Percentiles rank a stretch among this genome's conserved stretches.
Evolutionary conservation across 2,888 invertebrate species (phyloP).

Genomic region (Pachliopta kotzebuea): DNA sequence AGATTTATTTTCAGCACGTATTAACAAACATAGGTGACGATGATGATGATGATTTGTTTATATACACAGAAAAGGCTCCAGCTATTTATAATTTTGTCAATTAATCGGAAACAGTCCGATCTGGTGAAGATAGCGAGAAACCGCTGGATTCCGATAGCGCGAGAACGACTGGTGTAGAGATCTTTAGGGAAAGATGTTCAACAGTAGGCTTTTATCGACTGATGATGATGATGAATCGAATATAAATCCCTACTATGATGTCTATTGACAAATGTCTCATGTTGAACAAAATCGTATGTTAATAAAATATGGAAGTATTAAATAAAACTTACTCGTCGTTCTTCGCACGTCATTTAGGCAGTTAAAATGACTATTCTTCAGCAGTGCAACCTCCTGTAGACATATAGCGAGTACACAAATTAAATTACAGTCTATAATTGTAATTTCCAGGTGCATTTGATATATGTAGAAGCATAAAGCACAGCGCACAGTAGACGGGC

Average conservation of each 20-base stretch:
- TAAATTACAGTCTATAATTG: slow-evolving; percentile 15
- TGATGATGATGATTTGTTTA: not conserved
- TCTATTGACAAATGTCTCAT: not conserved
- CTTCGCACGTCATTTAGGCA: not conserved
- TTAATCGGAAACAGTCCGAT: too few relatives aligned
- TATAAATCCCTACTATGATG: not conserved
- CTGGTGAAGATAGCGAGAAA: too few relatives aligned
- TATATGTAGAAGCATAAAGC: slow-evolving; percentile 14
- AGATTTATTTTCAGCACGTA: too few relatives aligned
- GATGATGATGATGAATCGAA: too few relatives aligned
- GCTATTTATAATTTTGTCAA: not conserved
- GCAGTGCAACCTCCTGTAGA: slow-evolving; percentile 3
- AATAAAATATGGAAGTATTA: too few relatives aligned
- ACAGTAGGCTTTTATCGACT: too few relatives aligned
- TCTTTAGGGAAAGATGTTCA: too few relatives aligned
- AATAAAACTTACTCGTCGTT: not conserved
- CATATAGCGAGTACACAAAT: slow-evolving; percentile 5
- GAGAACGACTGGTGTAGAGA: too few relatives aligned
- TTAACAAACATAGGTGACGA: too few relatives aligned
- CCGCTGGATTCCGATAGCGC: too few relatives aligned
- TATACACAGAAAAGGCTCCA: not conserved
- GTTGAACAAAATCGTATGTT: too few relatives aligned
- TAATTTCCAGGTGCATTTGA: slow-evolving; percentile 23
- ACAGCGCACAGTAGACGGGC: slow-evolving; percentile 3
- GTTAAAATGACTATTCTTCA: slow-evolving; percentile 1